Conservation (phyloP, 2,113 vertebrate species). For the Psilopsiagon aurifrons region DNA sequence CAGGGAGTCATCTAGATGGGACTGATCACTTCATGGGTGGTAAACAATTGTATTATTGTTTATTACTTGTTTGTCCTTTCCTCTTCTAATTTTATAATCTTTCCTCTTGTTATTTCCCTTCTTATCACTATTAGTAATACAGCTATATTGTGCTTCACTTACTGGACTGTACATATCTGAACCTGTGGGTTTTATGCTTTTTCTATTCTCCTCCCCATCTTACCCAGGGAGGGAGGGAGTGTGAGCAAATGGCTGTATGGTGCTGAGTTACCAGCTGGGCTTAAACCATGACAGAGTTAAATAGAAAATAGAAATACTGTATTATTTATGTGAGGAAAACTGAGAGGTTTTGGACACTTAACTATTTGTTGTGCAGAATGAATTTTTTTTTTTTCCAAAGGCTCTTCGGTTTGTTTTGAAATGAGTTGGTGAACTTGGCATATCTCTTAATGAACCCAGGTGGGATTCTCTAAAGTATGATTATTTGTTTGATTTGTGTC, state of each 20-base stretch:
- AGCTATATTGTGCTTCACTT: not conserved
- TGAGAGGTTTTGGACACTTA: not conserved
- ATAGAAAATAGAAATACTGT: not conserved
- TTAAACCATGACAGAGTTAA: not conserved
- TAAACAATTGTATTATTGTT: not conserved
- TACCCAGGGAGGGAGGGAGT: not conserved
- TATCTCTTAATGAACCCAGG: not conserved
- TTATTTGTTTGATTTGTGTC: not conserved
- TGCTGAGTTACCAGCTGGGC: not conserved
- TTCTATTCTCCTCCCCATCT: not conserved
- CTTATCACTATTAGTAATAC: not conserved
- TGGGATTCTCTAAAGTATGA: not conserved
- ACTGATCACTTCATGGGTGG: not conserved
- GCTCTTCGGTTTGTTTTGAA: not conserved
- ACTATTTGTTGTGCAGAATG: not conserved
- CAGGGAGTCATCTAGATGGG: not conserved
- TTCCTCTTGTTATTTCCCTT: not conserved
- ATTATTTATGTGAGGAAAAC: not conserved
- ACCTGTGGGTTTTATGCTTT: not conserved
- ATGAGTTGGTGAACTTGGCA: not conserved
- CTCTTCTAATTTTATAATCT: not conserved
- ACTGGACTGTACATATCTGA: not conserved
- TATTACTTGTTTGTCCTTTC: not conserved
- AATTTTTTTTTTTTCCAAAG: not conserved
- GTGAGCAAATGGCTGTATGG: not conserved